Evolutionary conservation across 2,888 invertebrate genomes (phyloP).

Genomic region (Linnaemya vulpina): DNA sequence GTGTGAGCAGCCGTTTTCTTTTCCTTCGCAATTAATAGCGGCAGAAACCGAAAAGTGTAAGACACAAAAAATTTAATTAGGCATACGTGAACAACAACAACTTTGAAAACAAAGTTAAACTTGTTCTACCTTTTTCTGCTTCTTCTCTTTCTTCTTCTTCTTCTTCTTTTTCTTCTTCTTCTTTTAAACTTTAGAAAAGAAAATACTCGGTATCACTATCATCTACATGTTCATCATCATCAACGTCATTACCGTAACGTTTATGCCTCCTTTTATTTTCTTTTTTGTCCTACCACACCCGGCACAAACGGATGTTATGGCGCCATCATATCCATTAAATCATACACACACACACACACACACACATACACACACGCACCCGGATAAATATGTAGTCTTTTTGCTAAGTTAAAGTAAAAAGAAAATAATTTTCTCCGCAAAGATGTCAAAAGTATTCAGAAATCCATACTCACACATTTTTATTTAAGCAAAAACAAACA

Average conservation of each 20-base stretch:
- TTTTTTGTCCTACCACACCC: conserved; percentile 62
- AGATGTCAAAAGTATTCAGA: conserved; percentile 31
- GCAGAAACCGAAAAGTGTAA: background rate
- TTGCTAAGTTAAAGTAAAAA: conserved; percentile 4
- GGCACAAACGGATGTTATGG: conserved; percentile 70
- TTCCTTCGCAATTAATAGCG: background rate
- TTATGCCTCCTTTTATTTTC: conserved; percentile 58
- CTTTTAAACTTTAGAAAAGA: conserved; percentile 20
- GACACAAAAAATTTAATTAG: conserved; percentile 1
- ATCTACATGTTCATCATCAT: background rate
- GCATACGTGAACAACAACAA: background rate
- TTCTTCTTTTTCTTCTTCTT: too few species aligned
- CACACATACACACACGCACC: conserved; percentile 9
- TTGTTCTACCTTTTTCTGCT: background rate
- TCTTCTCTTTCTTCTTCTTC: too few species aligned
- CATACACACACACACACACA: conserved; percentile 25
- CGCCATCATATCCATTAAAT: conserved; percentile 63
- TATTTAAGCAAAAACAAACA: conserved; percentile 16
- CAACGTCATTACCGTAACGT: conserved; percentile 34
- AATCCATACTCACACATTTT: conserved; percentile 32
- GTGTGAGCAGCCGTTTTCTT: background rate
- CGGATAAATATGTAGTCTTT: conserved; percentile 4
- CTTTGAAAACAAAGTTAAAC: conserved; percentile 6
- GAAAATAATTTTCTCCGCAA: conserved; percentile 33
- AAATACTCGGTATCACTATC: conserved; percentile 10